These are phyloP conservation scores for Bilobella aurantiaca DNA, from an alignment of 1,140 invertebrate genomes.

Conservation along the genomic window DNA sequence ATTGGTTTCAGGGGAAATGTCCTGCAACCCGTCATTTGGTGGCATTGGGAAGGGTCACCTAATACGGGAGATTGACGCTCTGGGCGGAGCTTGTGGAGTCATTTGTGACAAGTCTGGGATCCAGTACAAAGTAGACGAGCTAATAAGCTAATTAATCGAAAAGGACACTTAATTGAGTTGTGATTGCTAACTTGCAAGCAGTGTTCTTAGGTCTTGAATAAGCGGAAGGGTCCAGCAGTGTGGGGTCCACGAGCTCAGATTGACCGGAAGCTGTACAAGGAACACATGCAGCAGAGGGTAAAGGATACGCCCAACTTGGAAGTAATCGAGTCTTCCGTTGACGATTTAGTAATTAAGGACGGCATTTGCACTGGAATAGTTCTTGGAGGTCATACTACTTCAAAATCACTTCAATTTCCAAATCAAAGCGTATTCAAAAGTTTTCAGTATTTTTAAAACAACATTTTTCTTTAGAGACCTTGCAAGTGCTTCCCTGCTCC, in stretches of 20 bases:
- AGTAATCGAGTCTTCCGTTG: constrained; percentile 63
- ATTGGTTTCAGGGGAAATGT: constrained; percentile 66
- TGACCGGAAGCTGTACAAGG: constrained; percentile 72
- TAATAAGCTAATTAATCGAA: no score
- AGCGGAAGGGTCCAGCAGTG: constrained; percentile 71
- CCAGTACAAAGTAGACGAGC: constrained; percentile 61
- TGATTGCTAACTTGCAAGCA: constrained; percentile 35
- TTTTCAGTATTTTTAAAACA: not conserved
- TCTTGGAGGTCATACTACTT: constrained; percentile 44
- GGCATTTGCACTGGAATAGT: constrained; percentile 51
- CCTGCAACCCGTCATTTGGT: constrained; percentile 90
- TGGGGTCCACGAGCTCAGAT: constrained; percentile 87
- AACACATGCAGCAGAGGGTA: constrained; percentile 66
- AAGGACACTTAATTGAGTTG: not conserved
- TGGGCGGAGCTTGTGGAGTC: constrained; percentile 74
- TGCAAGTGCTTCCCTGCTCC: constrained; percentile 52
- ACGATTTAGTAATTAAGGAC: constrained; percentile 63
- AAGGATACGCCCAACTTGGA: constrained; percentile 55
- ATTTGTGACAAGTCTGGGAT: constrained; percentile 76
- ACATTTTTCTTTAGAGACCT: constrained; percentile 43
- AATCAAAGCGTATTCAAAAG: no score
- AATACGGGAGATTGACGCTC: constrained; percentile 81
- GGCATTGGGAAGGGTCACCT: constrained; percentile 92
- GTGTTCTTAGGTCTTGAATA: constrained; percentile 57
- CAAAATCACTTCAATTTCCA: not conserved